Evolutionary conservation across 2,797 vertebrate species (phyloP), one percentile per base, ranked within the genome.

Genomic region (Numenius phaeopus): DNA sequence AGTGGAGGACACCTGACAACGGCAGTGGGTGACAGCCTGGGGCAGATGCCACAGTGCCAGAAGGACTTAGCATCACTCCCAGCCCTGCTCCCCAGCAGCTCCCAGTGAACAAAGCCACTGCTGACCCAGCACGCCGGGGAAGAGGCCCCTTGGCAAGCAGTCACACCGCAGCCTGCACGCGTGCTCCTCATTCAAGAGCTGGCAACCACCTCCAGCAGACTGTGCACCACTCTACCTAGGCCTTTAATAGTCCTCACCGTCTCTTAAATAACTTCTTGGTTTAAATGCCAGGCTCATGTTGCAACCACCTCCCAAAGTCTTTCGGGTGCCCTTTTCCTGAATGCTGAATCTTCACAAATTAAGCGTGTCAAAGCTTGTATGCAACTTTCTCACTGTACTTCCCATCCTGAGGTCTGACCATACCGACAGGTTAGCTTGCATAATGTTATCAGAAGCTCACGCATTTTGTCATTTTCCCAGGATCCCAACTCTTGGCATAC

Each of bases 1-100:
- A 47, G n/a, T 1, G 34, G 47, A 71, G 58, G 62, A 40, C 0
- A 0, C 0, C 40, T 61, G 87, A 79, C 46, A 57, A 17, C 0
- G 6, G 55, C 42, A 7, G 21, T n/a, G 30, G 39, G 42, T 67
- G 62, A 89, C 50, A 52, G 57, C 87, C 44, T 3, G 5, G 29
- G 47, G 79, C 57, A 86, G 90, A 42, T 26, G 67, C 18, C 2
- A 3, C 39, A 3, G 30, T 21, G 49, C 50, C 87, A 87, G 54
- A 14, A 70, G 32, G 65, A 59, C 8, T 15, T 37, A 64, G 39
- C 15, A 21, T 66, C 77, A 34, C 5, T 72, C 22, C 34, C 73
- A 78, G 61, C 27, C 23, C 6, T 5, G 21, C n/a, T 96, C 32
- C 42, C 37, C 44, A 19, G 42, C 10, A 14, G 82, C 66, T 72